Evolutionary conservation across 2,888 invertebrate genomes (phyloP).

Genomic region (Beris morrisii): DNA sequence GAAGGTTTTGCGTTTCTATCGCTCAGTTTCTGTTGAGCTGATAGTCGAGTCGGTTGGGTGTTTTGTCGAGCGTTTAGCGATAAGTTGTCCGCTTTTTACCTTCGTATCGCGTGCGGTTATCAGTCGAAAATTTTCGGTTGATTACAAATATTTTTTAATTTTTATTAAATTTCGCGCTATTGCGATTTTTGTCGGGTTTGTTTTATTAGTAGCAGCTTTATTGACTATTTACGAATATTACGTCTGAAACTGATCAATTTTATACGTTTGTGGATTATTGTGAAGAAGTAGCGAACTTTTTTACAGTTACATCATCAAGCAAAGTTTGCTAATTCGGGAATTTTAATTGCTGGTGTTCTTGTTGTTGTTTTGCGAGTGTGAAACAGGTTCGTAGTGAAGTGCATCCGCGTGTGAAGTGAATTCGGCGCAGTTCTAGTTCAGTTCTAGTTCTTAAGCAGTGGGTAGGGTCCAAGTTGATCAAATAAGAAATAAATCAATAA

Average conservation of each 20-base stretch:
- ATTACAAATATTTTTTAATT: background rate
- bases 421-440: no score
- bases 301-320: conserved; percentile 9
- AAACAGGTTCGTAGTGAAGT: no score
- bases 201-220: background rate
- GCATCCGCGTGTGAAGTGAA: no score
- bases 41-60: conserved; percentile 4
- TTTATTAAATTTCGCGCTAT: background rate
- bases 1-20: background rate
- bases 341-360: background rate
- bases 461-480: no score
- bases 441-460: no score
- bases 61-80: background rate
- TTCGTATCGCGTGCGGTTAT: no score
- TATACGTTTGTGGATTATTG: no score
- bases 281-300: background rate
- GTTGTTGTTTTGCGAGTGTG: background rate
- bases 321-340: conserved; percentile 6
- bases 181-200: background rate
- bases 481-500: no score
- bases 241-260: no score
- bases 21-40: conserved; percentile 20
- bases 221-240: no score
- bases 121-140: no score
- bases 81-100: no score